These are phyloP conservation scores for Lasiurus borealis DNA, from an alignment of 2,113 vertebrate species.

Conservation along the genomic window DNA sequence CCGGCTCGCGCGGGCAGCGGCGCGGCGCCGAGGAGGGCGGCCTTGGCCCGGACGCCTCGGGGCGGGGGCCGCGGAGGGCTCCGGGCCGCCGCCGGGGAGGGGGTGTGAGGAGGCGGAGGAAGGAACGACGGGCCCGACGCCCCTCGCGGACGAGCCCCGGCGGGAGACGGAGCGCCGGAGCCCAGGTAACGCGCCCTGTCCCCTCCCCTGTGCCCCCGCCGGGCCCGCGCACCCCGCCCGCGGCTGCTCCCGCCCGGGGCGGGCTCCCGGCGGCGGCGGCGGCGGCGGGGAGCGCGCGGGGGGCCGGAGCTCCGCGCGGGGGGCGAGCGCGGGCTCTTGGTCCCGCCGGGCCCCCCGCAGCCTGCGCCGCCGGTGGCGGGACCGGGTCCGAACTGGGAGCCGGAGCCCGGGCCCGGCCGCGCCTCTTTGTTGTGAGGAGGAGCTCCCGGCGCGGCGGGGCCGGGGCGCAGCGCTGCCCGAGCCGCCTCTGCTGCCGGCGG, in stretches of 20 bases:
- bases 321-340: not conserved
- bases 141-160: not conserved
- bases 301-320: not conserved
- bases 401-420: not conserved
- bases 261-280: no score
- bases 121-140: slow-evolving; percentile 9
- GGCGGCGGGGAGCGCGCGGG: not conserved
- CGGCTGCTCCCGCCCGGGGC: not conserved
- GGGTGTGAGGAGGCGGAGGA: no score
- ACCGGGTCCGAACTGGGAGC: not conserved
- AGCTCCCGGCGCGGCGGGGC: no score
- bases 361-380: not conserved
- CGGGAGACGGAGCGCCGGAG: slow-evolving; percentile 55
- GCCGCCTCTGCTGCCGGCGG: no score
- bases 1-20: slow-evolving; percentile 61
- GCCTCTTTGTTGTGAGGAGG: slow-evolving; percentile 72
- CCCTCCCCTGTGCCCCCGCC: slow-evolving; percentile 9
- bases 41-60: slow-evolving; percentile 65
- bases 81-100: not conserved
- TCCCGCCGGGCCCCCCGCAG: not conserved
- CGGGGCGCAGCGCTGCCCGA: no score
- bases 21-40: slow-evolving; percentile 27
- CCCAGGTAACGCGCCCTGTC: slow-evolving; percentile 77
- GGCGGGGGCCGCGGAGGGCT: slow-evolving; percentile 53
- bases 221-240: slow-evolving; percentile 59